Evolutionary conservation across 2,797 vertebrate species (phyloP), one percentile per base, ranked within the genome.

Genomic region (Sebastes matsubarae): DNA sequence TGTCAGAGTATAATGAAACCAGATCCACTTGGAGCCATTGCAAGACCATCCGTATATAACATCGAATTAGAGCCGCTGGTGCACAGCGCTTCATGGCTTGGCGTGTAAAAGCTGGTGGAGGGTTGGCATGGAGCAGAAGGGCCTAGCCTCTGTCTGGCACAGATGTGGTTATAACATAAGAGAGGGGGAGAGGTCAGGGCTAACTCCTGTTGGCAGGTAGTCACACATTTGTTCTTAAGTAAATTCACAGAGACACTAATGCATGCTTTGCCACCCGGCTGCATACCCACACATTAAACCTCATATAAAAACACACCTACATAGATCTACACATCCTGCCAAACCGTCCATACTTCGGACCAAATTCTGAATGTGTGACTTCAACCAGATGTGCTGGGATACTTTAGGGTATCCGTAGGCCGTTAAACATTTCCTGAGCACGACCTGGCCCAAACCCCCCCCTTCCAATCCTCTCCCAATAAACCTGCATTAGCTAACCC

Each of bases 391-490:
- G 92, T 92, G 82, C 59, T 32, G 55, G 66, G 85, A 84, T 83
- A 85, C 81, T 88, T 84, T 66, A 69, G 86, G 75, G 89, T 87
- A 88, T 92, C 89, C 50, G 57, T 81, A 81, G 86, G 85, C 90
- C 59, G 57, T 93, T 87, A 89, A 92, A 93, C 87, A 90, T 93
- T 93, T 92, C 91, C 91, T 89, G 88, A 90, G 84, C 64, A 63
- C 60, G 68, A 79, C 83, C 14, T 81, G 46, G 77, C 69, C 70
- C 54, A 20, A 63, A 60, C 65, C 69, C 3, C 24, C 59, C 64
- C 32, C 34, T 67, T 58, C 22, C 54, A 16, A 61, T 69, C 42
- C 18, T 71, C 52, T 30, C 32, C 52, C 79, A 77, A 63, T 82
- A 87, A 89, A 86, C 82, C 65, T 67, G 73, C 72, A 87, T 87